Evolutionary conservation across 2,888 invertebrate species (phyloP).

Genomic region (Cerceris rybyensis): DNA sequence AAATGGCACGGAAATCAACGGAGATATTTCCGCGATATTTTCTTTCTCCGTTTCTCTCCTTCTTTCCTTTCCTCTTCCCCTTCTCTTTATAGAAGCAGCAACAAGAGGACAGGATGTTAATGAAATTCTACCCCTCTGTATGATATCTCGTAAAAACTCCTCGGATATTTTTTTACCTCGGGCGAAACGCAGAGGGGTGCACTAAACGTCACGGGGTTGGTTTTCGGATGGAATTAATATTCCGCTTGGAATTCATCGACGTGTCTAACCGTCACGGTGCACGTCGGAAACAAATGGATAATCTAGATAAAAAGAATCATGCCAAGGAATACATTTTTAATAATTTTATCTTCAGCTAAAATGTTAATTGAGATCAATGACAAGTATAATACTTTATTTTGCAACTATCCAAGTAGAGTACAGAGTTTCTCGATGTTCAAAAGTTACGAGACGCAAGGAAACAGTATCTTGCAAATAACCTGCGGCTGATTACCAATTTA

Average conservation of each 20-base stretch:
- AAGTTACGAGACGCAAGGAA: no score
- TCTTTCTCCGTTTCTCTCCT: background rate
- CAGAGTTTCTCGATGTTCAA: no score
- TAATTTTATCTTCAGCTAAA: no score
- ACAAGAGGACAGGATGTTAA: slow-evolving; percentile 6
- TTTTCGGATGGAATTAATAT: slow-evolving; percentile 46
- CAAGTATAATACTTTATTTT: no score
- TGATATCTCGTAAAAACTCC: slow-evolving; percentile 9
- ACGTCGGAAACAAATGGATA: no score
- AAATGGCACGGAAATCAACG: slow-evolving; percentile 4
- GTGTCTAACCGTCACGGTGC: slow-evolving; percentile 36
- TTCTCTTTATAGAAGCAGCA: background rate
- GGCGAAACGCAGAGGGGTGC: background rate
- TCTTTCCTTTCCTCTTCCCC: no score
- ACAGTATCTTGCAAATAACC: no score
- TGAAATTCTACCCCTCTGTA: slow-evolving; percentile 5
- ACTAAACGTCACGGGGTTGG: background rate
- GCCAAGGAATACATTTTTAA: no score
- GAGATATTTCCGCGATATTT: slow-evolving; percentile 15
- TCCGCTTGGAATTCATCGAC: slow-evolving; percentile 49
- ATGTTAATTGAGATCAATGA: no score
- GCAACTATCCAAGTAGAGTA: no score
- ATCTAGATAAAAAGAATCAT: no score
- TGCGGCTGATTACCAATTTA: no score
- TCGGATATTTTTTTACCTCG: background rate